Base-by-base conservation (phyloP, 2,113 vertebrate genomes). In the Carettochelys insculpta region DNA sequence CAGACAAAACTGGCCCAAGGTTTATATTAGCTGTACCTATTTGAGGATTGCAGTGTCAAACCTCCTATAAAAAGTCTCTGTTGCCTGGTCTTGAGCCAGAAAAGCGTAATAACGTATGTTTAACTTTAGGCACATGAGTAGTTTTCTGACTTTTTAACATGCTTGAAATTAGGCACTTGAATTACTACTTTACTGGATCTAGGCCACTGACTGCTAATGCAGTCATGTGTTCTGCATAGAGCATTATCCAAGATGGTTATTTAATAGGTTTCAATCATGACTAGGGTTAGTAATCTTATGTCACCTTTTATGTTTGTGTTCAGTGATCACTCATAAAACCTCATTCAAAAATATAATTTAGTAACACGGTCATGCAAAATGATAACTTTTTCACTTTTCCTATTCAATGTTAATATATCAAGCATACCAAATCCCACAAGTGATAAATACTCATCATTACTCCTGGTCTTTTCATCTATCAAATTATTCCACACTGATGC, bases 401-500 rank as follows among this genome's bases (percentile, higher is more conserved):
- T 41, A 6, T 51, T 27, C 90, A 77, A 83, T 68, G 51, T 58
- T 6, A 58, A 0, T 65, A 13, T 85, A 90, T 91, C 71, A 81
- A 84, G 17, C 38, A 80, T 83, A 47, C 95, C 22, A 27, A 11
- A 53, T 88, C 85, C 41, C 83, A 11, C 34, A 87, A 77, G 53
- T 81, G 84, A 77, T 56, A 92, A 38, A 54, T 34, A 56, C 41
- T 83, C 77, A 58, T 3, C 51, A 9, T 84, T 88, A 86, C 91
- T 90, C 83, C 51, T 61, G 17, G 19, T 20, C 73, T 61, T 82
- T 85, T 92, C 86, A 47, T 94, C 50, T 53, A 94, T 89, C 71
- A 90, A 84, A 77, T 87, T 73, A 58, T 8, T 90, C 34, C 43
- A 9, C 88, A 5, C 1, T 3, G 8, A 38, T 76, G 24, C 41